Evolutionary conservation across 2,113 vertebrate genomes (phyloP).

Genomic region (Cebus imitator): DNA sequence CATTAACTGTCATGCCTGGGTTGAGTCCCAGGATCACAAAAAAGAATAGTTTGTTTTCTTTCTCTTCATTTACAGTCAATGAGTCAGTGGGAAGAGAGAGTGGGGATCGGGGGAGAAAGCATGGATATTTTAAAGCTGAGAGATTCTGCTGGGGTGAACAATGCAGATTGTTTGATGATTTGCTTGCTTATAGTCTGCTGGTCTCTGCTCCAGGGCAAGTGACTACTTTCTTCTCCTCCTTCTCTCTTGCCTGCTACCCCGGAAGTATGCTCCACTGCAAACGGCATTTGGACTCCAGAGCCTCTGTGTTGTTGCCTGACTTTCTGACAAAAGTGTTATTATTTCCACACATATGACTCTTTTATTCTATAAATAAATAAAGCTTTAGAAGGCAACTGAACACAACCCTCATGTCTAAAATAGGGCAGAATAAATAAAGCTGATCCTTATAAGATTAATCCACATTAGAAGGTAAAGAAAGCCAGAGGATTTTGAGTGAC

Average conservation of each 20-base stretch:
- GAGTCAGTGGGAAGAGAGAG: not conserved
- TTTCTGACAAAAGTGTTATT: conserved; percentile 75
- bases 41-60: not conserved
- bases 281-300: not conserved
- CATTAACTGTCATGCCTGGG: not conserved
- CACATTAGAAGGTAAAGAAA: not conserved
- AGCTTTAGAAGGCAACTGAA: conserved; percentile 60
- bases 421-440: conserved; percentile 50
- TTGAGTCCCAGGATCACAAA: not conserved
- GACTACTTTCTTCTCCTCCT: not conserved
- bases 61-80: not conserved
- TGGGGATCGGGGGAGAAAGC: accelerated
- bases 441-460: not conserved
- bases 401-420: conserved; percentile 52
- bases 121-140: not conserved
- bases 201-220: not conserved
- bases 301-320: conserved; percentile 13
- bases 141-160: not conserved
- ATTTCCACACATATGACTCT: conserved; percentile 73
- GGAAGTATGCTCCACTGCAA: not conserved
- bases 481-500: not conserved
- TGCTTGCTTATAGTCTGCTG: not conserved
- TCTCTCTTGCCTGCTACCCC: not conserved
- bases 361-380: conserved; percentile 77
- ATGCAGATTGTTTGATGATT: not conserved